Percentiles rank a stretch among this genome's conserved stretches.
These are phyloP conservation scores for Sander lucioperca DNA, from an alignment of 2,113 vertebrate genomes.

Conservation along the genomic window DNA sequence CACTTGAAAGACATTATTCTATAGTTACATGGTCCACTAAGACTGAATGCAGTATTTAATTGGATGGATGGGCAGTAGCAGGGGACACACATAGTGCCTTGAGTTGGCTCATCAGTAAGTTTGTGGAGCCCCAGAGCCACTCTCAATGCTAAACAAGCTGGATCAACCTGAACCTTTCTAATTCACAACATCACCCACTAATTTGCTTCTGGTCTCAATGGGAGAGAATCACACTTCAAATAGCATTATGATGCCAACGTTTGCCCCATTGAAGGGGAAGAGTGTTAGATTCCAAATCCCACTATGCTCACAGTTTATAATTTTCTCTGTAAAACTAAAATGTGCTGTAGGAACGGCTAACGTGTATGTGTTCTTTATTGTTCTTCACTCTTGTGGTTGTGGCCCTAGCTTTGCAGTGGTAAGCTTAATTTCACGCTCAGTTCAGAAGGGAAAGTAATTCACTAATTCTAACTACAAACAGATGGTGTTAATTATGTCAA, in stretches of 20 bases:
- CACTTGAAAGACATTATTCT: conserved; percentile 8
- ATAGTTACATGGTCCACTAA: conserved; percentile 16
- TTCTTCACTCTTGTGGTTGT: background rate
- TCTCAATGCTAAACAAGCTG: conserved; percentile 47
- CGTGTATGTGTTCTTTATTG: background rate
- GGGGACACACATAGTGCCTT: conserved; percentile 30
- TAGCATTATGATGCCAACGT: background rate
- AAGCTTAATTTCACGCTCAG: background rate
- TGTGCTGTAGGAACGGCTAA: background rate
- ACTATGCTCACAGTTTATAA: background rate
- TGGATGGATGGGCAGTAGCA: conserved; percentile 49
- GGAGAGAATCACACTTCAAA: background rate
- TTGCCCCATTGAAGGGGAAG: background rate
- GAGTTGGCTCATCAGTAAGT: conserved; percentile 52
- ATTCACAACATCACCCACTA: conserved; percentile 27
- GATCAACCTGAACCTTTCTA: conserved; percentile 28
- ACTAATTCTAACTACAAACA: conserved; percentile 2
- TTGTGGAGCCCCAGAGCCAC: conserved; percentile 29
- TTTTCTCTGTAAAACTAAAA: background rate
- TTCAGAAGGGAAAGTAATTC: conserved; percentile 4
- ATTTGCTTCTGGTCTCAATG: conserved; percentile 5
- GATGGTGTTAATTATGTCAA: conserved; percentile 14
- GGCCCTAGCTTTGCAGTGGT: background rate
- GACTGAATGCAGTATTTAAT: conserved; percentile 39
- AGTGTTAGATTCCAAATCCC: background rate